phyloP scores from a whole-genome alignment of 1,140 invertebrate species.

The Delia radicum region DNA sequence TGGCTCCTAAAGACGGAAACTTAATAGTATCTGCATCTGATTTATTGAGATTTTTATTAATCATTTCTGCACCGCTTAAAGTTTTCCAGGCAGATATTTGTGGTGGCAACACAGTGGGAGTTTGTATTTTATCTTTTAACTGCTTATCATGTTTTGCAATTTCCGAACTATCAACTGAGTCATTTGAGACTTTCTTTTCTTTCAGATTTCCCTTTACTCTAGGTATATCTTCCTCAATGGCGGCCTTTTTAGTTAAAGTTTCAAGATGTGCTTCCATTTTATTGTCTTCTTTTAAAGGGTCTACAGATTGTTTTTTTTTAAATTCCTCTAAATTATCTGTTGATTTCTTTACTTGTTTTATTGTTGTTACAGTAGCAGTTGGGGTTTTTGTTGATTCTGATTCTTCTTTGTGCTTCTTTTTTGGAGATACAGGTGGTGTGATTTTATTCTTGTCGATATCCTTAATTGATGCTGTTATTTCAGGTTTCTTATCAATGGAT shows the following conservation, averaged over 20 bases:
- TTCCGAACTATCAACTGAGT: neutral
- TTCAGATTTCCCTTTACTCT: neutral
- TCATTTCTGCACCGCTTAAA: conserved; percentile 16
- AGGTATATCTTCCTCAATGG: neutral
- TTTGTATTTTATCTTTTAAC: neutral
- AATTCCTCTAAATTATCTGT: neutral
- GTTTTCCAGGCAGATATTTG: conserved; percentile 24
- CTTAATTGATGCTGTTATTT: too few relatives aligned
- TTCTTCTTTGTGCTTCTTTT: too few relatives aligned
- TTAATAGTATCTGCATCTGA: neutral
- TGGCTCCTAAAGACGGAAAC: neutral
- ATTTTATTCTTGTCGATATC: too few relatives aligned
- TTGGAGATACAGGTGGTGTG: too few relatives aligned
- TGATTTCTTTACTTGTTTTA: too few relatives aligned
- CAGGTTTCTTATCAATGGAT: too few relatives aligned
- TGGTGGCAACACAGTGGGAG: neutral
- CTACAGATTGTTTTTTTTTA: too few relatives aligned
- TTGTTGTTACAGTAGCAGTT: too few relatives aligned
- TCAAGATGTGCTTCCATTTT: too few relatives aligned
- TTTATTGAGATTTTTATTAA: neutral
- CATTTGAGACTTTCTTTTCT: neutral
- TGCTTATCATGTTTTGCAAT: too few relatives aligned
- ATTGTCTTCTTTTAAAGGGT: too few relatives aligned
- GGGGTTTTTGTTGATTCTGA: too few relatives aligned
- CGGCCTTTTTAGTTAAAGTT: neutral